Evolutionary conservation across 2,797 vertebrate genomes (phyloP), one percentile per base, ranked within the genome.

Genomic region (Myotis vivesi): DNA sequence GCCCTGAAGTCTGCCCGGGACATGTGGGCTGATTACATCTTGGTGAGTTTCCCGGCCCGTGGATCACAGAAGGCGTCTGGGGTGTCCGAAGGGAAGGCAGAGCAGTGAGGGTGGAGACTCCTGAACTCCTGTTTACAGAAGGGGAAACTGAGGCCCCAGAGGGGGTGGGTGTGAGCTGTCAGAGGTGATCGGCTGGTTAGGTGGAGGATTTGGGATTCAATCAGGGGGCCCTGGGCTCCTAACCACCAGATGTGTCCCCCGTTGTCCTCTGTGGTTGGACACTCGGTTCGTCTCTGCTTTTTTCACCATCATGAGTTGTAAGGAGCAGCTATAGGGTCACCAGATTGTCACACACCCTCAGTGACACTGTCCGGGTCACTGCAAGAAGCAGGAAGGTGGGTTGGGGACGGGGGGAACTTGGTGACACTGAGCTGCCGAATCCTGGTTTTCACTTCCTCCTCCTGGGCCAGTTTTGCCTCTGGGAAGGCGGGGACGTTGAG

Each of bases 11-110:
- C 99, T 0, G 99, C 99, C 7, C 98, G 99, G 28, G 99, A 99
- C 93, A 99, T 99, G 98, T 99, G 99, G 99, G 99, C 99, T 0
- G 99, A 99, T 96, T 99, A 99, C 97, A 98, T 99, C 83, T 97
- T 99, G 99, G 99, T 99, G 97, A 94, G 99, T 76, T 13, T 51
- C 57, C n/a, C 3, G 8, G 33, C 71, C 19, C 19, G 1, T 7
- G 15, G 76, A 15, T 66, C 15, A 8, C 12, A 0, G 28, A 2
- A 49, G 19, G 13, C 22, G 22, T 3, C 36, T 16, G 51, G 62
- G 51, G n/a, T 46, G 5, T 57, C 57, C 4, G 0, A 53, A 68
- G 83, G 33, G 15, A 41, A 38, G 33, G 30, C 0, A 0, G 36
- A 28, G 17, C 44, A 20, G 25, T 10, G 12, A 28, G 28, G 25